Percentiles rank a stretch among this genome's conserved stretches.
These are phyloP conservation scores for Schizothorax lantsangensis DNA, from an alignment of 2,797 vertebrate genomes.

Conservation along the genomic window DNA sequence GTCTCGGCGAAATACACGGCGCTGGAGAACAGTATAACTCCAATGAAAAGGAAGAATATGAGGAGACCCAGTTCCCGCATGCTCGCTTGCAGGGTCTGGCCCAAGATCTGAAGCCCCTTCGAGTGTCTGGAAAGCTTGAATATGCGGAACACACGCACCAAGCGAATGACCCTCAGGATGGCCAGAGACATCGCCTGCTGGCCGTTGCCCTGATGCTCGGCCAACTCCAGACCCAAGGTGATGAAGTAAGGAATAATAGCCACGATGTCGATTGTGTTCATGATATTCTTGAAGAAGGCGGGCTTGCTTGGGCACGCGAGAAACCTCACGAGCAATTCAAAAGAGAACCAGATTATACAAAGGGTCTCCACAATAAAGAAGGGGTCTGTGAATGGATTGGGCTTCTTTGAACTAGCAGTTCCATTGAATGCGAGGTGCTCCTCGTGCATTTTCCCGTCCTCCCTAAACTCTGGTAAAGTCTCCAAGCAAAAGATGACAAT, in stretches of 20 bases:
- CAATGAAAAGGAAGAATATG: conserved; percentile 93
- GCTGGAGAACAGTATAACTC: conserved; percentile 92
- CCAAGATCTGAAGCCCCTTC: conserved; percentile 88
- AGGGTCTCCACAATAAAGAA: conserved; percentile 95
- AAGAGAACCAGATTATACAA: conserved; percentile 95
- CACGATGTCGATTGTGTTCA: conserved; percentile 96
- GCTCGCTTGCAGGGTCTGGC: conserved; percentile 89
- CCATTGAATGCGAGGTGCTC: conserved; percentile 64
- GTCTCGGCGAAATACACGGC: conserved; percentile 96
- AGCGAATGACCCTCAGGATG: conserved; percentile 88
- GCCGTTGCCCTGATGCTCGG: conserved; percentile 87
- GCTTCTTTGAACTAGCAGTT: conserved; percentile 61
- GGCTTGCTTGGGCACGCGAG: conserved; percentile 92
- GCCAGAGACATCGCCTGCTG: conserved; percentile 92
- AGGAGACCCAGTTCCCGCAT: conserved; percentile 92
- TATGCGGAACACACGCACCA: conserved; percentile 90
- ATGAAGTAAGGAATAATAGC: conserved; percentile 95
- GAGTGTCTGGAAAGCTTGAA: conserved; percentile 91
- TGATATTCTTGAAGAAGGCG: conserved; percentile 93
- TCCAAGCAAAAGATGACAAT: conserved; percentile 95
- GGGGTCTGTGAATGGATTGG: conserved; percentile 91
- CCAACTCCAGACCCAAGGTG: conserved; percentile 89
- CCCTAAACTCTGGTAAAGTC: conserved; percentile 91
- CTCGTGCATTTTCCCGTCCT: conserved; percentile 65
- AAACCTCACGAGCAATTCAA: conserved; percentile 92